phyloP scores from a whole-genome alignment of 2,113 vertebrate genomes.

The Xenus cinereus region DNA sequence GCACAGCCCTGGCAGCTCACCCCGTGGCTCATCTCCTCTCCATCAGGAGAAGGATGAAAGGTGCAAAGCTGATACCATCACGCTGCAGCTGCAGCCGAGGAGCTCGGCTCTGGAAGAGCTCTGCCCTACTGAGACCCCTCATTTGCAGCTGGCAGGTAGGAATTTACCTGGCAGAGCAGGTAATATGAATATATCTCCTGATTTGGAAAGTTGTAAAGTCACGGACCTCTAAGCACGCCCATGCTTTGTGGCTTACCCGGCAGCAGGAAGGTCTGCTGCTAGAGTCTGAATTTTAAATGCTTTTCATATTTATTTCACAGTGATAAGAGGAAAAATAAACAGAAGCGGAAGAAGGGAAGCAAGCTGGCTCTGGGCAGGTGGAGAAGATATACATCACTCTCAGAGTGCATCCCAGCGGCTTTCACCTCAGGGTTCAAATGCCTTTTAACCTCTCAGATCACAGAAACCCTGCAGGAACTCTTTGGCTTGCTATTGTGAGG shows the following conservation, averaged over 20 bases:
- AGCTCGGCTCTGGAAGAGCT: not conserved
- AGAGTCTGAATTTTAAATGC: not conserved
- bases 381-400: not conserved
- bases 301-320: not conserved
- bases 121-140: not conserved
- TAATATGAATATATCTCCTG: not conserved
- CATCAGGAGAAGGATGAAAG: not conserved
- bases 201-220: not conserved
- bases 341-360: not conserved
- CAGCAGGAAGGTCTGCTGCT: not conserved
- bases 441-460: not conserved
- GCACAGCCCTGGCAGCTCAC: not conserved
- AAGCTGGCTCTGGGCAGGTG: not conserved
- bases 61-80: too few relatives aligned
- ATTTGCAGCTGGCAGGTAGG: not conserved
- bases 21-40: too few relatives aligned
- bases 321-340: not conserved
- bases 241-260: not conserved
- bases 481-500: not conserved
- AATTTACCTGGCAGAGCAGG: not conserved
- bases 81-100: fast-evolving
- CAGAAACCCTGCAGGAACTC: not conserved
- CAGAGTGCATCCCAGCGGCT: not conserved
- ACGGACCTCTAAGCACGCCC: not conserved
- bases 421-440: not conserved